Base-by-base conservation (phyloP, 2,113 vertebrate species). In the Corythornis cristatus region DNA sequence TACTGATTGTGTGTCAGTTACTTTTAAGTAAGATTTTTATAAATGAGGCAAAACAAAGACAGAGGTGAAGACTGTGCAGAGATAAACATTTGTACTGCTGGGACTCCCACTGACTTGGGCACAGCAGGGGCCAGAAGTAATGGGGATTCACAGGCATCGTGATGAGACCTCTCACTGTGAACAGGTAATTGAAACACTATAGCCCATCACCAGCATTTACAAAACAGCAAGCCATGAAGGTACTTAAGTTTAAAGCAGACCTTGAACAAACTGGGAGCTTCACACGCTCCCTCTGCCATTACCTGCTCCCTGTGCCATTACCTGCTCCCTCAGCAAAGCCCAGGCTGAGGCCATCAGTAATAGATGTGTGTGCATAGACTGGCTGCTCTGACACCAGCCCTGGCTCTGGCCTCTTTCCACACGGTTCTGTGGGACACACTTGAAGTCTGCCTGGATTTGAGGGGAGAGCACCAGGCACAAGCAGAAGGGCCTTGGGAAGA, bases 21-120 rank as follows among this genome's bases (percentile, higher is more conserved):
- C 93, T 94, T 91, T 92, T 62, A 93, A 89, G 93, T 62, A 58
- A 95, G 95, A 66, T 77, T 86, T 83, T 94, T 93, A 94, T 42
- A 96, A 96, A 95, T 40, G 90, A 94, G 88, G 81, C 74, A 68
- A 93, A 95, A 93, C 95, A 93, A 95, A 95, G 95, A 9, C 80
- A 77, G 78, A 87, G 90, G 73, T 89, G 86, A 71, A 76, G 90
- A 75, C 3, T 54, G 81, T 45, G 57, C 16, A 0, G 83, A 85
- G 93, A 95, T 89, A 96, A 96, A 96, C 88, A 88, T 91, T 90
- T 68, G 95, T 94, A 85, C 84, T 89, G 91, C 86, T 62, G 95
- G 57, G 92, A 78, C 92, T 82, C 93, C 95, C 90, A 81, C 93
- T 50, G 96, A 22, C 72, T 92, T 6, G 65, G 76, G 94, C 93